These are phyloP conservation scores for Gallinago media DNA, from an alignment of 2,113 vertebrate genomes.

Conservation along the genomic window DNA sequence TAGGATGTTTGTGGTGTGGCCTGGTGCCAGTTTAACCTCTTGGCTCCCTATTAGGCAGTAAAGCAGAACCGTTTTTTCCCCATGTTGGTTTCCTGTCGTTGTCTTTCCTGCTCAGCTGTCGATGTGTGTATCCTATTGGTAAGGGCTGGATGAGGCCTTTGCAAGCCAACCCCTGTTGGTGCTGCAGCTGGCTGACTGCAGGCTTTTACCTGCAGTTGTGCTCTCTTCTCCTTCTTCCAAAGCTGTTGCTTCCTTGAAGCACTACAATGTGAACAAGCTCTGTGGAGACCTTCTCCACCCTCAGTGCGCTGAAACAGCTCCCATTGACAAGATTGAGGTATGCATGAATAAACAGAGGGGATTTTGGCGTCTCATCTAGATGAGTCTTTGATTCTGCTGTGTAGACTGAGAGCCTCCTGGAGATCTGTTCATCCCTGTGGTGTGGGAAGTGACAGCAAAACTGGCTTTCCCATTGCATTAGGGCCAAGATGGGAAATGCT, in stretches of 20 bases:
- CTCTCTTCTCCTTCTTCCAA: not conserved
- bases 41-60: conserved; percentile 29
- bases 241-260: not conserved
- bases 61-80: not conserved
- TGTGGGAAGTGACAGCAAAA: not conserved
- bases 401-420: not conserved
- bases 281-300: not conserved
- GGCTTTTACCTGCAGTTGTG: not conserved
- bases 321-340: not conserved
- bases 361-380: not conserved
- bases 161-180: not conserved
- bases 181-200: not conserved
- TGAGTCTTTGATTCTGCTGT: not conserved
- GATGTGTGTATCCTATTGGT: not conserved
- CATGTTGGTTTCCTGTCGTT: not conserved
- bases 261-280: not conserved
- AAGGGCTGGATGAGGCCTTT: not conserved
- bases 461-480: not conserved
- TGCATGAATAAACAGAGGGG: not conserved
- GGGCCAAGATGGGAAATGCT: not conserved
- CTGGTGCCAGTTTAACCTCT: not conserved
- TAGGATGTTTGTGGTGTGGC: conserved; percentile 35
- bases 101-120: not conserved
- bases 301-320: not conserved
- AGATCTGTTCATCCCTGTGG: not conserved